Evolutionary conservation across 2,888 invertebrate genomes (phyloP).

Genomic region (Drosophila peninsularis): DNA sequence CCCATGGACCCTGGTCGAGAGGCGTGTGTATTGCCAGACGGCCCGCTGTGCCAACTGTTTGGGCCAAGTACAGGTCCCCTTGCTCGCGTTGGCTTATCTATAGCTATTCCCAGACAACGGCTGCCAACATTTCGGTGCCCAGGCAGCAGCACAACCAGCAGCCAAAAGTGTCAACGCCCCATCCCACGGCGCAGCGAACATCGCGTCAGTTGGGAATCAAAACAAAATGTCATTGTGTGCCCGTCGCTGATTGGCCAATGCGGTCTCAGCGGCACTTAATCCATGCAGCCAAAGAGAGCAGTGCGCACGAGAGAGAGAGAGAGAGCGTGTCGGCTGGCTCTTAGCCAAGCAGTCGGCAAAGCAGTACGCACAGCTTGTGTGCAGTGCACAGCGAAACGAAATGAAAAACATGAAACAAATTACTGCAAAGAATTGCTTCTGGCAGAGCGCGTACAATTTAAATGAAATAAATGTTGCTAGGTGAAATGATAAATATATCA

Average conservation of each 20-base stretch:
- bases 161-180: conserved; percentile 68
- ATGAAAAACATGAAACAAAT: conserved; percentile 30
- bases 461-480: background rate
- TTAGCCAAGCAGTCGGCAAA: conserved; percentile 41
- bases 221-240: conserved; percentile 71
- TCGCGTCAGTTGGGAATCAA: conserved; percentile 63
- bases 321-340: conserved; percentile 25
- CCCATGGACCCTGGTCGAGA: conserved; percentile 30
- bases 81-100: conserved; percentile 49
- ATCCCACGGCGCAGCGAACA: conserved; percentile 39
- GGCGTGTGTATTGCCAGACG: conserved; percentile 51
- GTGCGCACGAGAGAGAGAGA: conserved; percentile 15
- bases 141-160: conserved; percentile 35
- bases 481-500: too few species aligned
- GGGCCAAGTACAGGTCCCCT: conserved; percentile 47
- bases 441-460: conserved; percentile 13
- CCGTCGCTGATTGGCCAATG: conserved; percentile 68
- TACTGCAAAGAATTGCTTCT: background rate
- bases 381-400: conserved; percentile 39
- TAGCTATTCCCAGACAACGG: conserved; percentile 46
- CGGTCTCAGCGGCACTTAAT: conserved; percentile 44
- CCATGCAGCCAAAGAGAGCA: conserved; percentile 46
- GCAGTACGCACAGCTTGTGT: conserved; percentile 32
- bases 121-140: conserved; percentile 37
- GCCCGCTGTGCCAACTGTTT: conserved; percentile 26